Evolutionary conservation across 2,113 vertebrate genomes (phyloP), one percentile per base, ranked within the genome.

Genomic region (Axis porcinus): DNA sequence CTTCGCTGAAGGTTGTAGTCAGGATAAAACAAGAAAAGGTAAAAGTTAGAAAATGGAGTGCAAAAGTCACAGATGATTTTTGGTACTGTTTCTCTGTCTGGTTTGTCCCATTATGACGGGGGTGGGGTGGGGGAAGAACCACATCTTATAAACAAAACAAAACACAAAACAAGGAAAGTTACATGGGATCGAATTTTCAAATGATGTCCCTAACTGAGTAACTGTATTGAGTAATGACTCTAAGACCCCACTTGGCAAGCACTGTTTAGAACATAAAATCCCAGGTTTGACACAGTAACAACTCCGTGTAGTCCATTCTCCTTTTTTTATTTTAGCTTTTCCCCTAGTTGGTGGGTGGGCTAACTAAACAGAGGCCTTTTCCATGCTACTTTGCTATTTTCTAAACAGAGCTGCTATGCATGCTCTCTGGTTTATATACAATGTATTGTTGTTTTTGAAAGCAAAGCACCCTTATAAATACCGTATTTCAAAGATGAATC

Each of bases 391-490:
- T 98, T 95, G 97, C 98, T 99, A 97, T 98, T 99, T 99, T 98
- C 98, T 99, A 99, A 99, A 99, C 98, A 99, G 98, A 99, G 96
- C 97, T 98, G 98, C 97, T 98, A 98, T 97, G 98, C 98, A 98
- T 98, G 98, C 98, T 98, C 95, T 99, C 98, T 98, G 97, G 98
- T 98, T 99, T 99, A 99, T 98, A 99, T 98, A 98, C 98, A 98
- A 96, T 16, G 86, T 95, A 21, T 98, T 94, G 91, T 96, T 98
- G 91, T 96, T 98, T 98, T 97, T 97, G 91, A 17, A 98, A 98
- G 97, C 97, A 97, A 98, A 96, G 86, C 86, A 94, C 96, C 96
- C 97, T 98, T 98, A 97, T 97, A 98, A 98, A 98, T 98, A 97
- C 97, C 58, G n/a, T 88, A 93, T 98, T 98, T 98, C 97, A 98